Evolutionary conservation across 2,797 vertebrate genomes (phyloP).

Genomic region (Myotis vivesi): DNA sequence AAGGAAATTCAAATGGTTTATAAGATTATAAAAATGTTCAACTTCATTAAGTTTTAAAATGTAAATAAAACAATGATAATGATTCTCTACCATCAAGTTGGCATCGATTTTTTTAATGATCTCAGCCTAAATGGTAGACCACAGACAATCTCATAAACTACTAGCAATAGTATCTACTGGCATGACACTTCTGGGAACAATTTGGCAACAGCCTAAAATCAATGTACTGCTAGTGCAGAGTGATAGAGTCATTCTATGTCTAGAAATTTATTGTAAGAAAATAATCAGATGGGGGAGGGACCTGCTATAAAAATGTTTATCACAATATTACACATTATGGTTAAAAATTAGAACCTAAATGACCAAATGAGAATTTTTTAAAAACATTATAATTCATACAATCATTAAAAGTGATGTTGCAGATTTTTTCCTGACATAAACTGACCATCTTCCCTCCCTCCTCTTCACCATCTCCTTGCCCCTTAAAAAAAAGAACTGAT

Average conservation of each 20-base stretch:
- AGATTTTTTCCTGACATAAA: background rate
- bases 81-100: background rate
- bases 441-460: background rate
- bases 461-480: background rate
- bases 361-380: background rate
- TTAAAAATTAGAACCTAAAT: constrained; percentile 4
- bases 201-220: background rate
- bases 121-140: background rate
- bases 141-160: background rate
- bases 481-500: background rate
- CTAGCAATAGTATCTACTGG: background rate
- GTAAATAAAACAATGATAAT: background rate
- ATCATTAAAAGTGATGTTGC: background rate
- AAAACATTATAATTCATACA: background rate
- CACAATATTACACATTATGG: background rate
- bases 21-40: background rate
- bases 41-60: background rate
- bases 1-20: background rate
- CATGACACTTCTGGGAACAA: background rate
- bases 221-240: background rate
- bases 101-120: background rate
- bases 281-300: background rate
- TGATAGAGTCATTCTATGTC: background rate
- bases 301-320: background rate
- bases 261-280: background rate